A percentile compares a stretch with the other conserved stretches of the same genome.
Evolutionary conservation across 2,797 vertebrate genomes (phyloP).

Genomic region (Microchirus variegatus): DNA sequence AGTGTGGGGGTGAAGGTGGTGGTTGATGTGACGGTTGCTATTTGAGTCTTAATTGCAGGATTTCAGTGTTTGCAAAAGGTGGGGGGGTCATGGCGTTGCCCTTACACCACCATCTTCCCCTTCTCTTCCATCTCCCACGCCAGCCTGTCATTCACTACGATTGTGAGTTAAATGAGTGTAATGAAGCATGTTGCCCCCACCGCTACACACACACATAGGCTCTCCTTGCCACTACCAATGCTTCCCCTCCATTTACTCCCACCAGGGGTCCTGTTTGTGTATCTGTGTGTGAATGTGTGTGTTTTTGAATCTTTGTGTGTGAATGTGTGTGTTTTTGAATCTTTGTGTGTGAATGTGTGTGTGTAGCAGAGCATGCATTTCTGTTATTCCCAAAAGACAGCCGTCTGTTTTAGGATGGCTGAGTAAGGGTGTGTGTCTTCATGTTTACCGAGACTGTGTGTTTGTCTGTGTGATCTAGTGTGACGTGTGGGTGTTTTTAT

Average conservation of each 20-base stretch:
- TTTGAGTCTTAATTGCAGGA: constrained; percentile 81
- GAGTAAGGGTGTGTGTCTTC: constrained; percentile 43
- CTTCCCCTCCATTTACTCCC: constrained; percentile 79
- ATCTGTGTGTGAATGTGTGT: constrained; percentile 40
- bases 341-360: constrained; percentile 35
- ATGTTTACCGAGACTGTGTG: constrained; percentile 66
- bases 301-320: constrained; percentile 57
- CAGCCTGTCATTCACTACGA: constrained; percentile 78
- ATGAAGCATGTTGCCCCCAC: constrained; percentile 75
- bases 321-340: constrained; percentile 23
- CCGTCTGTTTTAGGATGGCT: constrained; percentile 47
- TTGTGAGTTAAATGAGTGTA: constrained; percentile 83
- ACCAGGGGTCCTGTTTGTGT: constrained; percentile 68
- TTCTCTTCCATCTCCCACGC: constrained; percentile 71
- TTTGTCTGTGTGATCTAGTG: constrained; percentile 72
- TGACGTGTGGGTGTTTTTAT: constrained; percentile 68
- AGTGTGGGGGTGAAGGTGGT: constrained; percentile 40
- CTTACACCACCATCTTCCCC: constrained; percentile 54
- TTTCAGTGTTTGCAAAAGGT: constrained; percentile 76
- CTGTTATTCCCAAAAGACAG: constrained; percentile 67
- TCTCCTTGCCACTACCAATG: constrained; percentile 66
- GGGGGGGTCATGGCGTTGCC: constrained; percentile 54
- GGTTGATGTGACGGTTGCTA: constrained; percentile 73
- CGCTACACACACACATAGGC: constrained; percentile 31
- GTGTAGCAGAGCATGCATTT: constrained; percentile 64